Base-by-base conservation (phyloP, 2,113 vertebrate species). In the Callipepla squamata region DNA sequence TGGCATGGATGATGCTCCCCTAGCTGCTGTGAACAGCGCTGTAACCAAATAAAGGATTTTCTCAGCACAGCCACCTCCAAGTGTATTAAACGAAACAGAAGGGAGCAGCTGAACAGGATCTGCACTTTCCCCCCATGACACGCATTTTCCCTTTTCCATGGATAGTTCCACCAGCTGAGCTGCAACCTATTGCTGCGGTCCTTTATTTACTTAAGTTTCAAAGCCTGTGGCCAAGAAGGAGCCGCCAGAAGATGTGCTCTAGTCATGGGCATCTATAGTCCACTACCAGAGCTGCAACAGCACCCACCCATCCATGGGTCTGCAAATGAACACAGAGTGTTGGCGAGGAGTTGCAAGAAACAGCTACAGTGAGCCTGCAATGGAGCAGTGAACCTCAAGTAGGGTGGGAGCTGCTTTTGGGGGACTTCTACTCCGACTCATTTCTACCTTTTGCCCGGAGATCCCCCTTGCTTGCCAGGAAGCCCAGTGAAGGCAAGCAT, bases 181-280 rank as follows among this genome's bases (percentile, higher is more conserved):
- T 55, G 76, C 15, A 26, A 87, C 89, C 90, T 93, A 96, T 94
- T 92, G 88, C 94, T 88, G 79, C 65, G 81, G 51, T 91, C 87
- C 87, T 93, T 92, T 96, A 89, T 94, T 96, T 95, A 85, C 90
- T 92, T 90, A 91, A 22, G 42, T 92, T 93, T 96, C 92, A 95
- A 80, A 94, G 85, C 78, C 85, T 10, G 1, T 15, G n/a, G 50
- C 32, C 94, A 81, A 92, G 94, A 92, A 92, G 80, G 50, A 93
- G 86, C 44, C 76, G 62, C 66, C 85, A 80, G 45, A 81, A 68
- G 87, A 66, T 48, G 55, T 84, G 68, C 26, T 73, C 48, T 26
- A 2, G 34, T 18, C 55, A 21, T n/a, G 55, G 55, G 32, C 32
- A n/a, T 58, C 18, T 19, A 19, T 19, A 58, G 19, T 32, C 18